Evolutionary conservation across 2,797 vertebrate genomes (phyloP), one percentile per base, ranked within the genome.

Genomic region (Typhlichthys eigenmanni): DNA sequence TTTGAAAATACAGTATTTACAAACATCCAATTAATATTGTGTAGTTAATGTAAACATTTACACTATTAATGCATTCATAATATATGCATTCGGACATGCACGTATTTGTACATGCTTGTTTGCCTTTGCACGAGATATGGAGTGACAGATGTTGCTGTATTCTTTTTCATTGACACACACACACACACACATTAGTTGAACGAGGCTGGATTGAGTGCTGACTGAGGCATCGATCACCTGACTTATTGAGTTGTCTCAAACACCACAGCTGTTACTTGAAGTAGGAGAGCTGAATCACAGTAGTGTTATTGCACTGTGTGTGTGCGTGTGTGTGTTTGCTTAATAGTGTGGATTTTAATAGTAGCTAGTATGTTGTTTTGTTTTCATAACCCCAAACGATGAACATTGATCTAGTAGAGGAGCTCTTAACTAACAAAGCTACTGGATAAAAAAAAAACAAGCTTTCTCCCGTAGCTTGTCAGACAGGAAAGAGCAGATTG

Each of bases 91-190:
- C 13, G 17, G 0, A 17, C 17, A 17, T 17, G 17, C 17, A 17
- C 1, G 17, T 17, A 12, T n/a, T 10, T 47, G 3, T 3, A 13
- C n/a, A 34, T 46, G 60, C 71, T 76, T 10, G 76, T 60, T 83
- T 74, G 47, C 60, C 68, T 65, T 32, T 81, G 69, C 64, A 60
- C 68, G 45, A 61, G 58, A n/a, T 46, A 13, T 4, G 58, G 56
- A 58, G 56, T 66, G 76, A 73, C 84, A 89, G 81, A 87, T 84
- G 79, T 71, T 64, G 29, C 64, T 61, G 16, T 64, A 54, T 75
- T 62, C 46, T 64, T 72, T 84, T 74, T 79, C 57, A 38, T 13
- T 43, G 38, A 13, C 58, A 60, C 24, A 49, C 58, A 60, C 47
- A 55, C 56, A 58, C 9, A 55, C 7, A 38, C 34, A 38, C 19